Percentiles rank a stretch among this genome's conserved stretches.
Conservation (phyloP, 1,140 invertebrate species). For the Eumeta japonica region DNA sequence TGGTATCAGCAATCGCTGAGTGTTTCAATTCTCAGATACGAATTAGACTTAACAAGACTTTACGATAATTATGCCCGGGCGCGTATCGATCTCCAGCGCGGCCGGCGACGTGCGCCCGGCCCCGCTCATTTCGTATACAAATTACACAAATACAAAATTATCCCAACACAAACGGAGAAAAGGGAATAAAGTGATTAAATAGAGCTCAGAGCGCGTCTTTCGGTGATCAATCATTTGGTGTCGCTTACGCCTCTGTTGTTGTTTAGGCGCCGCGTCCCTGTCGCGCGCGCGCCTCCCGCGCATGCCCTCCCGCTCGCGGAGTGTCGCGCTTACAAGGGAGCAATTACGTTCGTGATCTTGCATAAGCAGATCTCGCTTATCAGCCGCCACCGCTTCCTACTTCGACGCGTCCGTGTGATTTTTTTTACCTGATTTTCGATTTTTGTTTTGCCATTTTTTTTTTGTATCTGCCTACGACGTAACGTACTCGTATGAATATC, state of each 20-base stretch:
- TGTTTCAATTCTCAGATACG: too few species aligned
- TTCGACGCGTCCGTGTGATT: constrained; percentile 46
- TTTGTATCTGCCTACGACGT: constrained; percentile 12
- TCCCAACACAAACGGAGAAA: constrained; percentile 55
- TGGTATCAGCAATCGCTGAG: too few species aligned
- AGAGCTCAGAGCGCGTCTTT: constrained; percentile 58
- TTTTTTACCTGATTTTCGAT: constrained; percentile 53
- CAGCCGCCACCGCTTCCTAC: constrained; percentile 48
- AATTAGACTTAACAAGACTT: too few species aligned
- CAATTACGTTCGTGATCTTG: constrained; percentile 60
- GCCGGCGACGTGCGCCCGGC: too few species aligned
- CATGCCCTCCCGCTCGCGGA: constrained; percentile 29
- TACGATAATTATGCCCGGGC: too few species aligned
- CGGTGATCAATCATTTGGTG: constrained; percentile 59
- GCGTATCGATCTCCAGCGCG: too few species aligned
- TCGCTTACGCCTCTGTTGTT: constrained; percentile 50
- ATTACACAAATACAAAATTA: constrained; percentile 58
- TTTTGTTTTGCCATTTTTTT: constrained; percentile 22
- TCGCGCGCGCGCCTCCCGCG: constrained; percentile 19
- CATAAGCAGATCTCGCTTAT: constrained; percentile 57
- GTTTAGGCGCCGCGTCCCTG: constrained; percentile 28
- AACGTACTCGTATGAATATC: too few species aligned
- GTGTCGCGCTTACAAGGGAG: constrained; percentile 55
- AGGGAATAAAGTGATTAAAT: constrained; percentile 62
- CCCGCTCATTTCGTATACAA: constrained; percentile 55